Conservation (phyloP, 2,888 invertebrate genomes). For the Nasonia oneida region DNA sequence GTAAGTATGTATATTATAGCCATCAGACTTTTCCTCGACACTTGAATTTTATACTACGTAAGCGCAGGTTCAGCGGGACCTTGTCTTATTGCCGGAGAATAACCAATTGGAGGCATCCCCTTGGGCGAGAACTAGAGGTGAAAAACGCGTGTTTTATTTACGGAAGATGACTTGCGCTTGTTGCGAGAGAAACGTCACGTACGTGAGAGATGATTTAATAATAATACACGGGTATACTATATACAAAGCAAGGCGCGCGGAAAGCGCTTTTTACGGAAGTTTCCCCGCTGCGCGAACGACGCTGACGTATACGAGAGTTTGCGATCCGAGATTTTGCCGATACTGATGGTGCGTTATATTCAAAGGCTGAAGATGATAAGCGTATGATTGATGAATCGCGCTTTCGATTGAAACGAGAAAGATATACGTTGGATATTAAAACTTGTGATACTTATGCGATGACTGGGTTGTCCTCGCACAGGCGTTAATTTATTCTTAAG, state of each 20-base stretch:
- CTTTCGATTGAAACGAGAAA: too few relatives aligned
- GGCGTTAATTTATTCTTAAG: too few relatives aligned
- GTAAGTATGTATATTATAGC: neutral
- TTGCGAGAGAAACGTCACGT: neutral
- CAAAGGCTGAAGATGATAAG: too few relatives aligned
- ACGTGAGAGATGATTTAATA: neutral
- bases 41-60: neutral
- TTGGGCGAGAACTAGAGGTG: neutral
- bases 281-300: too few relatives aligned
- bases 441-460: too few relatives aligned
- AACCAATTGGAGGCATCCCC: neutral
- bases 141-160: neutral
- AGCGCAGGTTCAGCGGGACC: neutral
- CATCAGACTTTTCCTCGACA: neutral
- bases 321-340: too few relatives aligned
- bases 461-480: too few relatives aligned
- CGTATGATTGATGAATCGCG: too few relatives aligned
- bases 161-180: slow-evolving; percentile 6
- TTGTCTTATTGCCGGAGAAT: neutral
- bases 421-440: too few relatives aligned
- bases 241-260: neutral
- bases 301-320: too few relatives aligned
- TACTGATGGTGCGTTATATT: too few relatives aligned
- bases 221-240: neutral
- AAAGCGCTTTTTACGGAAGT: neutral